Base-by-base conservation (phyloP, 23 tunicate species). In the Diplosoma virens region DNA sequence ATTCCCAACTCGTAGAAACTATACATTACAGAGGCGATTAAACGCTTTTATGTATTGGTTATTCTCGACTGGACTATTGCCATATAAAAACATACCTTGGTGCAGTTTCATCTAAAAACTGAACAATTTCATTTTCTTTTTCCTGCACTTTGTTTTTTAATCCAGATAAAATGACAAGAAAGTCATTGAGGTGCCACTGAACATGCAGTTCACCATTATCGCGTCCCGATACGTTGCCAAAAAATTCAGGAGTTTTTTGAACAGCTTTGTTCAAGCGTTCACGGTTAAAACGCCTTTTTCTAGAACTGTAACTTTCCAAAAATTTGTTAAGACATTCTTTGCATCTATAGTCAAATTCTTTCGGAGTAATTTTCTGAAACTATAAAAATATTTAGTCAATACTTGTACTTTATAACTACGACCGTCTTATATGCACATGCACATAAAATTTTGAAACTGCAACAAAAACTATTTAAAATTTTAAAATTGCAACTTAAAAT, bases 101-200 rank as follows among this genome's bases (percentile, higher is more conserved):
- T 20, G 20, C 33, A 6, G n/a, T 63, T 7, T 34, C 20, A 63
- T 63, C 29, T 30, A 63, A 36, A 25, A 29, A 63, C 14, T 63
- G 35, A 3, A 7, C 11, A 63, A 63, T 29, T 63, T 63, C 70
- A 6, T 63, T 63, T 63, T 63, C 70, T 30, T 63, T 63, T 25
- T 29, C 9, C 5, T 25, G 7, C 9, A 63, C 70, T 7, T 28
- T 11, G n/a, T 26, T 29, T 30, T 27, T 27, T 5, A 6, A 36
- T 6, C 70, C 70, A 25, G 70, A 16, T 6, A 63, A 26, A 14
- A 26, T 4, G 11, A 63, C 14, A 4, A 4, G 35, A 30, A 5
- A 5, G 35, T 63, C 70, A 9, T 45, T 16, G 11, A 45, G 11
- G 35, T 27, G 29, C 70, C 70, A 63, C 36, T 63, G 35, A 7